Percentiles rank a stretch among this genome's conserved stretches.
phyloP scores from a whole-genome alignment of 2,888 invertebrate species.

The Conistra vaccinii region DNA sequence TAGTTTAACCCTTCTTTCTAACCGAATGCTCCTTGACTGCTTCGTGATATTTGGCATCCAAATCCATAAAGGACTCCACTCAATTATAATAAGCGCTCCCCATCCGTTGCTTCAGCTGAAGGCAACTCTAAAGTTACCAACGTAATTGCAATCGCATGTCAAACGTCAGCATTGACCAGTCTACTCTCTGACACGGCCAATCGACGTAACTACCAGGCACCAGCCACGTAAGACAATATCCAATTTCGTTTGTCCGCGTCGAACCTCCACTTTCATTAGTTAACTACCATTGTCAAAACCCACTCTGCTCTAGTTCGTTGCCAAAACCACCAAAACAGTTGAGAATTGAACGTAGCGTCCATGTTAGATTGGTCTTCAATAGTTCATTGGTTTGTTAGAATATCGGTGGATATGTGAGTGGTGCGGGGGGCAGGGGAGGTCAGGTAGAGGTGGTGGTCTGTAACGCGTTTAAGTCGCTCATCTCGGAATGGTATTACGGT shows the following conservation, averaged over 20 bases:
- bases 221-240: slow-evolving; percentile 79
- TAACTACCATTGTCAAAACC: slow-evolving; percentile 89
- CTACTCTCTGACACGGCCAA: slow-evolving; percentile 71
- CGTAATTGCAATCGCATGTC: slow-evolving; percentile 64
- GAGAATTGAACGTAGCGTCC: slow-evolving; percentile 82
- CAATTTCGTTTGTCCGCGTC: slow-evolving; percentile 79
- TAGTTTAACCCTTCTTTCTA: not conserved
- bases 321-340: slow-evolving; percentile 86
- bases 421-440: slow-evolving; percentile 66
- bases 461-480: slow-evolving; percentile 89
- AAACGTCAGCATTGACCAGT: slow-evolving; percentile 69
- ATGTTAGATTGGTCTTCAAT: slow-evolving; percentile 73
- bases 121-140: slow-evolving; percentile 56
- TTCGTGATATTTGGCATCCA: not conserved
- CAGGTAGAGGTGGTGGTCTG: slow-evolving; percentile 77
- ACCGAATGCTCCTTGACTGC: not conserved
- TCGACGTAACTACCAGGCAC: slow-evolving; percentile 69
- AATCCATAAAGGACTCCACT: slow-evolving; percentile 15
- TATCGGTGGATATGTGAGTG: slow-evolving; percentile 57
- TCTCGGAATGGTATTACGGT: slow-evolving; percentile 89
- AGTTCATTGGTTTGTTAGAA: slow-evolving; percentile 69
- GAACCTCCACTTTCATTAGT: slow-evolving; percentile 84
- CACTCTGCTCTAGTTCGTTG: slow-evolving; percentile 83
- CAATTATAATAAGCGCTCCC: slow-evolving; percentile 3
- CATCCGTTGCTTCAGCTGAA: slow-evolving; percentile 1